These are phyloP conservation scores for Zoanthus gigantus DNA, from an alignment of 92 coral and sea anemone genomes.

Conservation along the genomic window DNA sequence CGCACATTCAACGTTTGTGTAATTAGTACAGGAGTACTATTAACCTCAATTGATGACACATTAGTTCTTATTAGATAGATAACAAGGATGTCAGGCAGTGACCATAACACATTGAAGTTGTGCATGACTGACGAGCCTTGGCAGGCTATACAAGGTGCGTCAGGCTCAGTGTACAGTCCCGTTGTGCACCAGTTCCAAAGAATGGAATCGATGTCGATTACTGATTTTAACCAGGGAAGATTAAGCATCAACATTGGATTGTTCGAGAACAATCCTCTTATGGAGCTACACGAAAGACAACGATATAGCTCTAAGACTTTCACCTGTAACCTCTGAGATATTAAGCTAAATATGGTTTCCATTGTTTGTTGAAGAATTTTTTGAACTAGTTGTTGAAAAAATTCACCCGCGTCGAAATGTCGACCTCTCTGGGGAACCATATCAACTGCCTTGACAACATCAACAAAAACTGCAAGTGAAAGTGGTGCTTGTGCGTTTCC, in stretches of 20 bases:
- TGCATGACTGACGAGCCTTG: background rate
- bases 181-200: constrained; percentile 18
- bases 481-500: constrained; percentile 1
- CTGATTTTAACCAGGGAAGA: background rate
- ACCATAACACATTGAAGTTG: background rate
- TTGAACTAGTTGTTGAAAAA: background rate
- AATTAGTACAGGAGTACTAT: background rate
- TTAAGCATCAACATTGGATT: background rate
- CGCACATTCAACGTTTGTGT: constrained; percentile 1
- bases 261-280: background rate
- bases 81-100: background rate
- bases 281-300: constrained; percentile 1
- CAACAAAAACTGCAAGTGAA: background rate
- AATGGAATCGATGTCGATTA: constrained; percentile 8
- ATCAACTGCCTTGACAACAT: background rate
- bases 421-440: background rate
- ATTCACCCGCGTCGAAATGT: constrained; percentile 6
- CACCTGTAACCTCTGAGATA: background rate
- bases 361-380: background rate
- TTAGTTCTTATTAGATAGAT: background rate
- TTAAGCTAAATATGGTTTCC: background rate
- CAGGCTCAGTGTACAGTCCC: background rate
- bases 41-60: background rate
- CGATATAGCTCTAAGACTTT: background rate
- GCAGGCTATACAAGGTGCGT: background rate